Percentiles rank a stretch among this genome's conserved stretches.
These are phyloP conservation scores for Adelognathus sp. DNA, from an alignment of 2,888 invertebrate species.

Conservation along the genomic window DNA sequence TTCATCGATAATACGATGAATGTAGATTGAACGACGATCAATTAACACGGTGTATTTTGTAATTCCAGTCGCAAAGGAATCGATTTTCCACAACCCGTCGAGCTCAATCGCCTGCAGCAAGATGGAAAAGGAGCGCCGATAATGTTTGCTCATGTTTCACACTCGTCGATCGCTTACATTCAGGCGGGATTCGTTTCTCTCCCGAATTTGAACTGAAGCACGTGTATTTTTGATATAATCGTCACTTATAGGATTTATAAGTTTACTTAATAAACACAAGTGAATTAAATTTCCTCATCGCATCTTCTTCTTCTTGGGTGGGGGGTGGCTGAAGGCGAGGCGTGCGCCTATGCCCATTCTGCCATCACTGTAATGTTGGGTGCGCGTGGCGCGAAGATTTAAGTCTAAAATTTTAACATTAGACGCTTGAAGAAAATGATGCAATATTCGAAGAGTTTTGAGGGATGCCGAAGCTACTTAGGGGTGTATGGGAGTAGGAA, in stretches of 20 bases:
- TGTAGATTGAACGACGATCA: too few relatives aligned
- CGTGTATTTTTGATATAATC: neutral
- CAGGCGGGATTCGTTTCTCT: slow-evolving; percentile 74
- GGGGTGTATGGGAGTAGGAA: too few relatives aligned
- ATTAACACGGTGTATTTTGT: neutral
- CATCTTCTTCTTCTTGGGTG: too few relatives aligned
- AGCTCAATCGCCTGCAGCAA: slow-evolving; percentile 74
- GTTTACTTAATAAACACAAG: slow-evolving; percentile 7
- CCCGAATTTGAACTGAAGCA: slow-evolving; percentile 69
- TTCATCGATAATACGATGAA: neutral
- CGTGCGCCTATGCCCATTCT: neutral
- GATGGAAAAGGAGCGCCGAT: slow-evolving; percentile 74
- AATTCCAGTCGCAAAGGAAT: slow-evolving; percentile 71
- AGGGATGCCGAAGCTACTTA: too few relatives aligned
- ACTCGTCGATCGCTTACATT: slow-evolving; percentile 73
- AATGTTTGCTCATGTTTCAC: slow-evolving; percentile 75
- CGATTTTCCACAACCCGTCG: slow-evolving; percentile 70
- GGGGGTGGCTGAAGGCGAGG: too few relatives aligned
- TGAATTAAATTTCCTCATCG: neutral
- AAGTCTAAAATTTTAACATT: too few relatives aligned
- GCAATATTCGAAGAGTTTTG: too few relatives aligned
- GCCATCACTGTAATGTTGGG: too few relatives aligned
- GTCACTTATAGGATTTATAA: slow-evolving; percentile 33
- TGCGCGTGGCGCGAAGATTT: too few relatives aligned
- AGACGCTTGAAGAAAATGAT: too few relatives aligned